Percentiles rank a stretch among this genome's conserved stretches.
phyloP scores from a whole-genome alignment of 2,797 vertebrate genomes.

The Cirrhinus molitorella region DNA sequence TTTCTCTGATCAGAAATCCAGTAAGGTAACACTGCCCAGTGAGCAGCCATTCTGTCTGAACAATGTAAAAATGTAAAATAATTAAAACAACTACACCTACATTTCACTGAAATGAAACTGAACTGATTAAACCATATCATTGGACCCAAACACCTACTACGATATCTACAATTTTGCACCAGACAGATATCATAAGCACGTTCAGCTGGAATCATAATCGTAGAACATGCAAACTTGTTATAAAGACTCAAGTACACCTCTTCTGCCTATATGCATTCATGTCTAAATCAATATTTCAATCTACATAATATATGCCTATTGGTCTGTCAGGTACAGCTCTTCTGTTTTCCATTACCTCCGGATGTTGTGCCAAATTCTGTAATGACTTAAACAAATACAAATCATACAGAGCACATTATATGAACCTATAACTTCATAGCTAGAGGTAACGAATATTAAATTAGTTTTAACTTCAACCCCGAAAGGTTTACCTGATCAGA shows the following conservation, averaged over 20 bases:
- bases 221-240: neutral
- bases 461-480: neutral
- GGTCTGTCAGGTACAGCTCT: neutral
- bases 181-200: neutral
- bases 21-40: constrained; percentile 1
- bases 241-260: neutral
- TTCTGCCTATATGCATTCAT: neutral
- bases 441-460: neutral
- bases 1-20: constrained; percentile 1
- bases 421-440: neutral
- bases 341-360: neutral
- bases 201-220: neutral
- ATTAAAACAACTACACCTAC: constrained; percentile 4
- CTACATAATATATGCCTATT: neutral
- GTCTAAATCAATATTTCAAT: neutral
- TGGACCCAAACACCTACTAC: constrained; percentile 23
- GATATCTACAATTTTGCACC: constrained; percentile 2
- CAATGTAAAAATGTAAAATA: constrained; percentile 17
- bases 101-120: constrained; percentile 32
- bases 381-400: neutral
- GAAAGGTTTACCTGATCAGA: neutral
- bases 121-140: neutral
- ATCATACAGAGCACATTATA: neutral
- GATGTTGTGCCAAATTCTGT: neutral
- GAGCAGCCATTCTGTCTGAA: neutral